These are phyloP conservation scores for Anorthoa munda DNA, from an alignment of 2,888 invertebrate genomes.

Conservation along the genomic window DNA sequence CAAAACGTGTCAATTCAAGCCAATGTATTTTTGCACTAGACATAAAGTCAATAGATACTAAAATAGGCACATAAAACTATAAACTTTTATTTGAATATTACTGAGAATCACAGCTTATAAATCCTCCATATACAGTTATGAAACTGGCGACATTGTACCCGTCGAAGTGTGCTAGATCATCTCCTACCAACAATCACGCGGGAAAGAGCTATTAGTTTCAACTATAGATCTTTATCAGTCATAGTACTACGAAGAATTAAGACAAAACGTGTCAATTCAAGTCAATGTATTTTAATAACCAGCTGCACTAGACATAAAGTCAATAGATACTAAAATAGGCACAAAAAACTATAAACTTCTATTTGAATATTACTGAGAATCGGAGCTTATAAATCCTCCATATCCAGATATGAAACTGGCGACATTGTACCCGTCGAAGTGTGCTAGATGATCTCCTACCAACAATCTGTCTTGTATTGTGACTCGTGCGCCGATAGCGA, in stretches of 20 bases:
- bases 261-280: neutral
- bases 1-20: neutral
- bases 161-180: slow-evolving; percentile 40
- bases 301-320: neutral
- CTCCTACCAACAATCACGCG: slow-evolving; percentile 23
- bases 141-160: slow-evolving; percentile 47
- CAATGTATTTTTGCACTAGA: neutral
- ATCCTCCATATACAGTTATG: slow-evolving; percentile 45
- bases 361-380: slow-evolving; percentile 29
- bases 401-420: slow-evolving; percentile 37
- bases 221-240: too few species aligned
- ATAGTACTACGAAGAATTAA: neutral
- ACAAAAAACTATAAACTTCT: slow-evolving; percentile 1
- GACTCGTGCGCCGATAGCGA: slow-evolving; percentile 49
- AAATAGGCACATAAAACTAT: neutral
- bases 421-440: slow-evolving; percentile 45
- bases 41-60: slow-evolving; percentile 7
- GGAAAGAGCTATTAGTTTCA: too few species aligned
- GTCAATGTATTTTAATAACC: neutral
- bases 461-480: slow-evolving; percentile 45
- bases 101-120: slow-evolving; percentile 38
- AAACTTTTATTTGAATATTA: slow-evolving; percentile 19
- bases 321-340: neutral
- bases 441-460: slow-evolving; percentile 38
- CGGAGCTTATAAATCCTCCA: slow-evolving; percentile 43